Evolutionary conservation across 2,797 vertebrate genomes (phyloP).

Genomic region (Nyctalus aviator): DNA sequence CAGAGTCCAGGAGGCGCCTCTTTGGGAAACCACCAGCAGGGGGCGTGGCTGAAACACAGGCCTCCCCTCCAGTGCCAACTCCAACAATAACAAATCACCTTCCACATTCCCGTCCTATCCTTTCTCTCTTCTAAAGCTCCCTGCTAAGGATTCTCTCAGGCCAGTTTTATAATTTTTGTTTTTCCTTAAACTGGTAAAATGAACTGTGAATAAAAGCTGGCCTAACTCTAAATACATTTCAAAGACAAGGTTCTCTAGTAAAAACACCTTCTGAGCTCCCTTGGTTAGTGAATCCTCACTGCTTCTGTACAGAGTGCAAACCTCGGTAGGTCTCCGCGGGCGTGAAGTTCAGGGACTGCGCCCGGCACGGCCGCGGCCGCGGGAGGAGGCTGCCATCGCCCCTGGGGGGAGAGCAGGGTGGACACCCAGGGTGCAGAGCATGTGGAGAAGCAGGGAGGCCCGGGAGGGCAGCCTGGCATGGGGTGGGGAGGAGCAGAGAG

Average conservation of each 20-base stretch:
- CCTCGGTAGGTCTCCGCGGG: not conserved
- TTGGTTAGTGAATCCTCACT: not conserved
- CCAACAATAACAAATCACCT: not conserved
- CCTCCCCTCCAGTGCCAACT: not conserved
- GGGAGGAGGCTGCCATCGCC: not conserved
- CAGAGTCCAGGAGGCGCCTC: not conserved
- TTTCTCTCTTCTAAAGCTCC: not conserved
- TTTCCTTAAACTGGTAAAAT: not conserved
- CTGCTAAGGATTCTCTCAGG: not conserved
- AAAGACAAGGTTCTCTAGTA: not conserved
- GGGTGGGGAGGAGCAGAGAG: not conserved
- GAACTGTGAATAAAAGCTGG: not conserved
- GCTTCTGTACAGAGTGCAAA: not conserved
- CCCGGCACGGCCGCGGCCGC: fast-evolving
- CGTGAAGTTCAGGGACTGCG: not conserved
- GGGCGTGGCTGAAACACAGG: not conserved
- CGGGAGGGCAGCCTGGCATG: not conserved
- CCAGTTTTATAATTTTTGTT: not conserved
- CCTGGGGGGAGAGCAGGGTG: not conserved
- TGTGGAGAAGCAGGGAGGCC: not conserved
- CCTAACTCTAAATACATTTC: not conserved
- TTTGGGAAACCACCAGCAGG: not conserved
- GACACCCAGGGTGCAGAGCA: too few species aligned
- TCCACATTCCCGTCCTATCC: not conserved
- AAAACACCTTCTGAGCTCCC: not conserved